Percentiles rank a stretch among this genome's conserved stretches.
phyloP scores from a whole-genome alignment of 2,797 vertebrate species.

The Apogon hyalosoma region DNA sequence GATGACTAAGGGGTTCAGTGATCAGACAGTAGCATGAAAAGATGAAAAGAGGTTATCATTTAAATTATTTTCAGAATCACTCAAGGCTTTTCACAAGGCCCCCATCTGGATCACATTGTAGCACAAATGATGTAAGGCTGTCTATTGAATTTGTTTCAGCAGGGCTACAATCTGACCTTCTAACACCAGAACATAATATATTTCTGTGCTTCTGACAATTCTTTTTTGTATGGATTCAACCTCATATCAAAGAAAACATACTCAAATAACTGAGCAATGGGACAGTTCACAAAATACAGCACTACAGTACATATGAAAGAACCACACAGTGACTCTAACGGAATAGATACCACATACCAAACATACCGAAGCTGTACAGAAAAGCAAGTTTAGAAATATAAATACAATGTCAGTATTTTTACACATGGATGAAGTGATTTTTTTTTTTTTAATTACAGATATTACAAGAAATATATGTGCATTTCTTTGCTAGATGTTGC shows the following conservation, averaged over 20 bases:
- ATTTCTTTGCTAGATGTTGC: no score
- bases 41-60: slow-evolving; percentile 25
- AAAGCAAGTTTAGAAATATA: neutral
- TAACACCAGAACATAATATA: neutral
- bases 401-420: neutral
- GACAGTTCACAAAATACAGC: neutral
- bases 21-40: slow-evolving; percentile 12
- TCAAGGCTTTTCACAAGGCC: slow-evolving; percentile 7
- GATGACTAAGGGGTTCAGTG: slow-evolving; percentile 12
- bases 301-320: neutral
- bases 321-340: no score
- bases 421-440: no score
- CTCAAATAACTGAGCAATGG: neutral
- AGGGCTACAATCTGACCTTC: slow-evolving; percentile 25
- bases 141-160: slow-evolving; percentile 2
- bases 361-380: neutral
- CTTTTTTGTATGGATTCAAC: slow-evolving; percentile 5
- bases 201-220: slow-evolving; percentile 1
- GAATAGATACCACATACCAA: neutral
- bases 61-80: slow-evolving; percentile 14
- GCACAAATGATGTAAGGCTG: slow-evolving; percentile 10
- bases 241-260: slow-evolving; percentile 20
- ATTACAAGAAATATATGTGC: no score
- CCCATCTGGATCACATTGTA: neutral
- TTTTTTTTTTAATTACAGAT: no score